Percentiles rank a stretch among this genome's conserved stretches.
phyloP scores from a whole-genome alignment of 2,888 invertebrate species.

The Autographa gamma region DNA sequence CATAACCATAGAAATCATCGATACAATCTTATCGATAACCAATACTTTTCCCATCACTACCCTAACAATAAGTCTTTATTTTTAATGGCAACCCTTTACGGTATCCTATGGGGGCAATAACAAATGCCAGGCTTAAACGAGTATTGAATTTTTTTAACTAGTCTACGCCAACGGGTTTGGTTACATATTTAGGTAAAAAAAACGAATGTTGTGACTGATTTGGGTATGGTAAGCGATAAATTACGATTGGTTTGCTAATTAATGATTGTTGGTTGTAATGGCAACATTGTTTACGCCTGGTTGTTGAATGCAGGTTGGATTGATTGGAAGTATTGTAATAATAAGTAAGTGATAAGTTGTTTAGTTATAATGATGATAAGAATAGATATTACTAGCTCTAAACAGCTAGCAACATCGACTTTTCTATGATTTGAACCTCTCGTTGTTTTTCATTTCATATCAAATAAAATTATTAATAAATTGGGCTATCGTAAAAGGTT shows the following conservation, averaged over 20 bases:
- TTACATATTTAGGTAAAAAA: conserved; percentile 32
- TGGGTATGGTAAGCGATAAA: conserved; percentile 35
- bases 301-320: not conserved
- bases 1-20: conserved; percentile 22
- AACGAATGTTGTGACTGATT: conserved; percentile 37
- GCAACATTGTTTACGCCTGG: conserved; percentile 1
- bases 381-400: no score
- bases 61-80: conserved; percentile 62
- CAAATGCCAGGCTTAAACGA: conserved; percentile 51
- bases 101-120: conserved; percentile 55
- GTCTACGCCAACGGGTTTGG: conserved; percentile 19
- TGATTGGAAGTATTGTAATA: no score
- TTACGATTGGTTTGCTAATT: conserved; percentile 29
- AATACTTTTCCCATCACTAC: conserved; percentile 53
- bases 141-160: conserved; percentile 45
- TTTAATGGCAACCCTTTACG: conserved; percentile 62
- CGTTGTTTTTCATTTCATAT: no score
- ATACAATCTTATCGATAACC: conserved; percentile 24
- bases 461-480: no score
- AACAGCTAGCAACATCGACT: no score
- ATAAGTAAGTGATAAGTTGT: no score
- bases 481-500: no score
- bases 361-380: no score
- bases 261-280: not conserved
- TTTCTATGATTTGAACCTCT: no score